Percentiles rank a stretch among this genome's conserved stretches.
Evolutionary conservation across 23 tunicate species (phyloP).

Genomic region (Styela plicata): DNA sequence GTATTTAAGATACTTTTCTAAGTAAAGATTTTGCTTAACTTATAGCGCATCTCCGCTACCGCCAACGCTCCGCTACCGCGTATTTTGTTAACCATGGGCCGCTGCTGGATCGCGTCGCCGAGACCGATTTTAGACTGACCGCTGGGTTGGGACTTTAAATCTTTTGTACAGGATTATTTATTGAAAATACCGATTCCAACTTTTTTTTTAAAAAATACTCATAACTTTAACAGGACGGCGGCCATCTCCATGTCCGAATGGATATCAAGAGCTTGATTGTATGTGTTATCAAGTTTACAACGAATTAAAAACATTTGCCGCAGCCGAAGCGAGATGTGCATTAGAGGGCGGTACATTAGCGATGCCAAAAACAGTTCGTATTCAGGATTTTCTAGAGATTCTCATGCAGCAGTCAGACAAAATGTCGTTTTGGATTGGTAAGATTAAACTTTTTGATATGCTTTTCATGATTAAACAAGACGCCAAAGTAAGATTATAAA

Average conservation of each 20-base stretch:
- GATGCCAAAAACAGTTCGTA: slow-evolving; percentile 60
- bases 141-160: no score
- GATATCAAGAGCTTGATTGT: slow-evolving; percentile 64
- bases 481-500: background rate
- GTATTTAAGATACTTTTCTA: no score
- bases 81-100: no score
- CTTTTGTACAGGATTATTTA: no score
- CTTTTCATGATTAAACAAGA: background rate
- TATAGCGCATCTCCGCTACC: no score
- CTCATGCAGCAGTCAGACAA: slow-evolving; percentile 68
- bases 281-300: slow-evolving; percentile 57
- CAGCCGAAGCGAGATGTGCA: slow-evolving; percentile 33
- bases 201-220: no score
- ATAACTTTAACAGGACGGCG: slow-evolving; percentile 47
- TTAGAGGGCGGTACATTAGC: slow-evolving; percentile 54
- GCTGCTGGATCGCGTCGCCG: no score
- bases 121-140: no score
- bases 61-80: no score
- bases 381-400: slow-evolving; percentile 68
- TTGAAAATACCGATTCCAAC: no score
- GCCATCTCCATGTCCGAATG: slow-evolving; percentile 52
- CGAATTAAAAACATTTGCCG: slow-evolving; percentile 37
- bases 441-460: background rate
- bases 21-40: no score
- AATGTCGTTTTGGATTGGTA: slow-evolving; percentile 76